These are phyloP conservation scores for Drosophila mercatorum DNA, from an alignment of 2,888 invertebrate genomes.

Conservation along the genomic window DNA sequence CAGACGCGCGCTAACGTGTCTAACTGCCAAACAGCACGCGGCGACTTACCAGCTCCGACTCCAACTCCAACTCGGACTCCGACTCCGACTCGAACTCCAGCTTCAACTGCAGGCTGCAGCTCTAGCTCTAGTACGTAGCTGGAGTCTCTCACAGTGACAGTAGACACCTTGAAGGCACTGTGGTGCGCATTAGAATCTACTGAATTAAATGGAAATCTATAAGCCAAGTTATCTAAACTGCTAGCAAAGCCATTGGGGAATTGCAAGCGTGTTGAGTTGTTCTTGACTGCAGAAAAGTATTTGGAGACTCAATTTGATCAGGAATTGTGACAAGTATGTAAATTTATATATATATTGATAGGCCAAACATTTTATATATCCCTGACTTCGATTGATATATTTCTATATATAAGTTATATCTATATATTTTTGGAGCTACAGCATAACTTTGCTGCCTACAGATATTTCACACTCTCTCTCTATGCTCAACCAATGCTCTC, in stretches of 20 bases:
- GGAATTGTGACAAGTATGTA: too few species aligned
- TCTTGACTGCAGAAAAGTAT: too few species aligned
- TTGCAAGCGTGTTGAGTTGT: neutral
- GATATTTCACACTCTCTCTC: neutral
- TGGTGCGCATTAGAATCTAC: slow-evolving; percentile 26
- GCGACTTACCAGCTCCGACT: slow-evolving; percentile 23
- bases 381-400: too few species aligned
- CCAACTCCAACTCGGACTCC: neutral
- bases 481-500: neutral
- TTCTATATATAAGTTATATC: too few species aligned
- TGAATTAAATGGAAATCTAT: neutral
- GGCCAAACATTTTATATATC: too few species aligned
- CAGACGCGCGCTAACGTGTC: slow-evolving; percentile 60
- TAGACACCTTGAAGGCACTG: slow-evolving; percentile 48
- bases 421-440: too few species aligned
- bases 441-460: too few species aligned
- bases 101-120: slow-evolving; percentile 7
- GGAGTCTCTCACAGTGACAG: slow-evolving; percentile 46
- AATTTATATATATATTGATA: neutral
- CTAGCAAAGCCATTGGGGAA: neutral
- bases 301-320: neutral
- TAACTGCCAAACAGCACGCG: slow-evolving; percentile 58
- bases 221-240: neutral
- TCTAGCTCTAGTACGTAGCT: slow-evolving; percentile 1
- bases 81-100: neutral